Evolutionary conservation across 2,888 invertebrate genomes (phyloP), one percentile per base, ranked within the genome.

Genomic region (Nipponacmea schrenckii): DNA sequence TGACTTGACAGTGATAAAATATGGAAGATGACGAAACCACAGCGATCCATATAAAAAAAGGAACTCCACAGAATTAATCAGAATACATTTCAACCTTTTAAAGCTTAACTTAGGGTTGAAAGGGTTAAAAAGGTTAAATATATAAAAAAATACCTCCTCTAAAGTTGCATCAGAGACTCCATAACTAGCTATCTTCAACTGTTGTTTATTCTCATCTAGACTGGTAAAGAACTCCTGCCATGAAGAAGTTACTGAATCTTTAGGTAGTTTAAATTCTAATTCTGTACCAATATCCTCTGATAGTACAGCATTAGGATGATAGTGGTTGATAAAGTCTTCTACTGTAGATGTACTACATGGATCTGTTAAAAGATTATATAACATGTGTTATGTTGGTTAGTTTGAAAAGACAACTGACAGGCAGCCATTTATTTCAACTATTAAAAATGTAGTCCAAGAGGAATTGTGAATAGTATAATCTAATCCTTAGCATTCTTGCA

Each of bases 151-250:
- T 77, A 91, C 91, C 87, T 92, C 91, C 84, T 92, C 91, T 24
- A 92, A 80, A 2, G 91, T 90, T 0, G 91, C 91, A 80, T 91
- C 91, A 17, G 91, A 91, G 12, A 92, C 86, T 39, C 91, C 92
- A 82, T 91, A 92, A 48, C 89, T 90, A 26, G 84, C 82, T 64
- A 91, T 88, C 39, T 86, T 85, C 15, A 91, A 82, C 0, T 79
- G 73, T 0, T 79, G 71, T 70, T 87, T 80, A 62, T 87, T 83
- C 1, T 74, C 70, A 70, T 91, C 91, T n/a, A 91, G 82, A 2
- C 85, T 84, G 20, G 83, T 79, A 77, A 88, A 88, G 74, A 88
- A 83, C 14, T 75, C 65, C 8, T 79, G 74, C 66, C 86, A 84
- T 15, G 80, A 74, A 31, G 83, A 77, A 44, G 76, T 70, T 62